Percentiles rank a stretch among this genome's conserved stretches.
Evolutionary conservation across 2,113 vertebrate species (phyloP).

Genomic region (Dicerorhinus sumatrensis): DNA sequence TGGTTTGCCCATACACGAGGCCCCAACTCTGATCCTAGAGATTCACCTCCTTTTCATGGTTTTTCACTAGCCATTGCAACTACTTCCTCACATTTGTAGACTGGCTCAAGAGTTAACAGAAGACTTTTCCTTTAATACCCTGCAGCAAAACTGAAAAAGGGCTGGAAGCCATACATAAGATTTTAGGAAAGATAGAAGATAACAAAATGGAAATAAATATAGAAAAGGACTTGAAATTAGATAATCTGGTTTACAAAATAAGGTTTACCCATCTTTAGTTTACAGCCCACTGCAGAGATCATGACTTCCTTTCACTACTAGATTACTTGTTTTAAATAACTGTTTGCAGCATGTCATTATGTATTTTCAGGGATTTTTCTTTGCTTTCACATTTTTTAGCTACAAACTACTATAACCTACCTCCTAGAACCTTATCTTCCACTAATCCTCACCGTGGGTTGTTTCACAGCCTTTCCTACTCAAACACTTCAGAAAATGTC

Average conservation of each 20-base stretch:
- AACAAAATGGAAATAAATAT: not conserved
- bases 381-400: not conserved
- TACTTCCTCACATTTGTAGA: not conserved
- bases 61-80: not conserved
- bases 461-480: not conserved
- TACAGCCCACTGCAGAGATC: not conserved
- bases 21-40: not conserved
- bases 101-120: not conserved
- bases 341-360: not conserved
- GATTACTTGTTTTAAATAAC: slow-evolving; percentile 4
- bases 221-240: not conserved
- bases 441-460: not conserved
- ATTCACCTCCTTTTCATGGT: not conserved
- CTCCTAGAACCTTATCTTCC: slow-evolving; percentile 26
- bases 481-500: not conserved
- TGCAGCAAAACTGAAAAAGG: not conserved
- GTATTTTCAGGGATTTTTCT: slow-evolving; percentile 16
- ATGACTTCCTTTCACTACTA: not conserved
- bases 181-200: not conserved
- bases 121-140: not conserved
- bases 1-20: not conserved
- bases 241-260: not conserved
- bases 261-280: not conserved
- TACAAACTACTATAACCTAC: not conserved
- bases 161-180: not conserved